A percentile compares a stretch with the other conserved stretches of the same genome.
Conservation (phyloP, 2,113 vertebrate species). For the Heloderma charlesbogerti region DNA sequence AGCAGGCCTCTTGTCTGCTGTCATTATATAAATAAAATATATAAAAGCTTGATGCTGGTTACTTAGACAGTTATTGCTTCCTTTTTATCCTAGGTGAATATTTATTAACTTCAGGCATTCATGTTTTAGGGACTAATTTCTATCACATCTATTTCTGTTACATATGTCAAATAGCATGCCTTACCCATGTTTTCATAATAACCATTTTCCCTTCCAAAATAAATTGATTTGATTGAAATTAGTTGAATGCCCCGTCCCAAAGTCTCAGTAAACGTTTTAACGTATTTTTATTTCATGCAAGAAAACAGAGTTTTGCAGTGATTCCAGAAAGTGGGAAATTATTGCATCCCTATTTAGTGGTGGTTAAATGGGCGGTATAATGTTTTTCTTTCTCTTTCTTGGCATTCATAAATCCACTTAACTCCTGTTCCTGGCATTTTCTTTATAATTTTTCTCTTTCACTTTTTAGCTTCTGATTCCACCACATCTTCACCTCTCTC, state of each 20-base stretch:
- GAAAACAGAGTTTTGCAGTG: not conserved
- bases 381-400: slow-evolving; percentile 62
- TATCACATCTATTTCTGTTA: not conserved
- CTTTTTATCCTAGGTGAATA: not conserved
- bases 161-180: not conserved
- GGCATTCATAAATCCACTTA: slow-evolving; percentile 70
- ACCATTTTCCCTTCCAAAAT: not conserved
- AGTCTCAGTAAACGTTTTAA: not conserved
- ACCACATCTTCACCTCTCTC: slow-evolving; percentile 88
- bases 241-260: not conserved
- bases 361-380: slow-evolving; percentile 55
- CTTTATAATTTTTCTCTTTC: slow-evolving; percentile 79
- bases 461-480: slow-evolving; percentile 89
- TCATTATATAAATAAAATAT: not conserved
- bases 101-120: not conserved
- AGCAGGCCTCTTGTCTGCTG: not conserved
- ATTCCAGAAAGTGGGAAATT: slow-evolving; percentile 48
- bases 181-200: not conserved
- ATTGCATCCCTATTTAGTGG: slow-evolving; percentile 41
- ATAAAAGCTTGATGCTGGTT: not conserved
- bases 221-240: not conserved
- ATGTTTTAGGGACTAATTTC: slow-evolving; percentile 2
- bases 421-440: slow-evolving; percentile 60
- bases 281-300: not conserved
- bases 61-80: not conserved